These are phyloP conservation scores for Mythimna impura DNA, from an alignment of 2,888 invertebrate species.

Conservation along the genomic window DNA sequence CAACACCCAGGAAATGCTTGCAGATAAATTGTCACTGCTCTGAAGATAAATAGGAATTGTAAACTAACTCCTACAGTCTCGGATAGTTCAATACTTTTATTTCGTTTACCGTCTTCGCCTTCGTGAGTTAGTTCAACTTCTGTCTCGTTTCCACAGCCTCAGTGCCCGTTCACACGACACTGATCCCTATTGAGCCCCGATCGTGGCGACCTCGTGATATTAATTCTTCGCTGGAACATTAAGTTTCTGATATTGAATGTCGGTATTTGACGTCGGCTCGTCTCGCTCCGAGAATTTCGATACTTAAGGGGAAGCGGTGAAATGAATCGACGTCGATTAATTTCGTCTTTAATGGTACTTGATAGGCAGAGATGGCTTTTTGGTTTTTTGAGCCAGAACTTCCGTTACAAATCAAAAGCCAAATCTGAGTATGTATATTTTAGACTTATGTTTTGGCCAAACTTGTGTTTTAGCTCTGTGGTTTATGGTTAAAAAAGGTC, in stretches of 20 bases:
- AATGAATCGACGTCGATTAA: slow-evolving; percentile 23
- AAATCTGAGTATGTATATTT: slow-evolving; percentile 25
- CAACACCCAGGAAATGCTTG: neutral
- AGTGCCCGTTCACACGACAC: slow-evolving; percentile 45
- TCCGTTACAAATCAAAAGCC: slow-evolving; percentile 10
- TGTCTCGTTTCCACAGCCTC: slow-evolving; percentile 7
- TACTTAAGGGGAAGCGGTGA: slow-evolving; percentile 37
- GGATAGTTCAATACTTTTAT: slow-evolving; percentile 35
- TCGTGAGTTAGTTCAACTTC: slow-evolving; percentile 26
- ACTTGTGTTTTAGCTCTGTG: neutral
- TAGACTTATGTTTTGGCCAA: slow-evolving; percentile 2
- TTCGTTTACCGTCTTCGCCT: slow-evolving; percentile 24
- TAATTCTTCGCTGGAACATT: slow-evolving; percentile 63
- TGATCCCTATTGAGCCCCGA: slow-evolving; percentile 63
- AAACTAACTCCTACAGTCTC: slow-evolving; percentile 17
- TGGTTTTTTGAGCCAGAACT: neutral
- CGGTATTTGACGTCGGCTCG: slow-evolving; percentile 50
- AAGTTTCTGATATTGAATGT: slow-evolving; percentile 62
- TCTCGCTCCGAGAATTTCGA: slow-evolving; percentile 45
- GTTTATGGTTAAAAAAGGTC: slow-evolving; percentile 6
- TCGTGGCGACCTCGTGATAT: slow-evolving; percentile 55
- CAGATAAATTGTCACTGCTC: slow-evolving; percentile 31
- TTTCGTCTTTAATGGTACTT: slow-evolving; percentile 37
- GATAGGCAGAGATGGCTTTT: slow-evolving; percentile 15
- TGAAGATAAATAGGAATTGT: slow-evolving; percentile 26